Evolutionary conservation across 2,797 vertebrate genomes (phyloP), one percentile per base, ranked within the genome.

Genomic region (Ispidina picta): DNA sequence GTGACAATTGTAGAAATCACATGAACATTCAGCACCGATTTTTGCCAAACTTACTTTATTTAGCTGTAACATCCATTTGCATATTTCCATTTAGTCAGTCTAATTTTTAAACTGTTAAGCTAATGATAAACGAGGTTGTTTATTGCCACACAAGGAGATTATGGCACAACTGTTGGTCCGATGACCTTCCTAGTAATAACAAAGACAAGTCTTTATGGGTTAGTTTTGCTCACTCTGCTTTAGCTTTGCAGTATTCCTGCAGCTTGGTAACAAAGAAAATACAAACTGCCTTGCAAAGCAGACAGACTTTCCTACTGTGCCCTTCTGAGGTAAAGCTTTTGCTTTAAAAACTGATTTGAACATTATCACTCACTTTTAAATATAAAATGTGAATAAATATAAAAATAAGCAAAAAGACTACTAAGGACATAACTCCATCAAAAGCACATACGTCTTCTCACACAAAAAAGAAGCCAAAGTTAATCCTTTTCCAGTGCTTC

Each of bases 101-200:
- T 70, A 77, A 79, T 90, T 95, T 90, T 86, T 66, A 28, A 82
- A 86, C 55, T 75, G 37, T 78, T 86, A 64, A 66, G 6, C 29
- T 91, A 88, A 90, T 91, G 91, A 95, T 44, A 90, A 91, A 95
- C 44, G 69, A 76, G 75, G 63, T 26, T 88, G 62, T 73, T 96
- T 91, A 48, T 74, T 78, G 58, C 65, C 70, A 92, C 26, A 69
- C 5, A 23, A 83, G 52, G 70, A 83, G 33, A 83, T 93, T 35
- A 91, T 86, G 6, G 2, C 46, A 41, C 59, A 75, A 94, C 35
- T 89, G 44, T 88, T 87, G 71, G 80, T 91, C 65, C 65, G 29
- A 15, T 64, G 74, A 76, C 78, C 68, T 64, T 59, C 63, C 48
- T 58, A 48, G 65, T 7, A 81, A 54, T 21, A 88, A 59, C 35